A percentile compares a stretch with the other conserved stretches of the same genome.
Evolutionary conservation across 2,888 invertebrate genomes (phyloP).

Genomic region (Drosophila peninsularis): DNA sequence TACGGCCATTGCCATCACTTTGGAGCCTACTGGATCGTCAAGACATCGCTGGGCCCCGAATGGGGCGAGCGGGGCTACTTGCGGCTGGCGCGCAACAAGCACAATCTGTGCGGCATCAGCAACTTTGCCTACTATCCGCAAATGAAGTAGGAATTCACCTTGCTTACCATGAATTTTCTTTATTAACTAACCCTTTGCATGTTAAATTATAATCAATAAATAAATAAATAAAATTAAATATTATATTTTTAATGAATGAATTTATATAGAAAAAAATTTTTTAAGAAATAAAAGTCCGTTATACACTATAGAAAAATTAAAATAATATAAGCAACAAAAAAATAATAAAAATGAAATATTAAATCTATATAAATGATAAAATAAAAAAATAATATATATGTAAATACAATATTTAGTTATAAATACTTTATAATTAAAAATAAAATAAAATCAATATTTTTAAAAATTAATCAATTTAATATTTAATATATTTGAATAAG

Average conservation of each 20-base stretch:
- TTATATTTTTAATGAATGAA: neutral
- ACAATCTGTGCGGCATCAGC: constrained; percentile 36
- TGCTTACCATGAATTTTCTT: neutral
- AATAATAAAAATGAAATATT: no score
- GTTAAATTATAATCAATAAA: neutral
- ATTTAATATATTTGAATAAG: no score
- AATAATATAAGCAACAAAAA: no score
- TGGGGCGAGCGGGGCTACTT: constrained; percentile 39
- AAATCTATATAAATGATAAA: no score
- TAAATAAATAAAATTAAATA: neutral
- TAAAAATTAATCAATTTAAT: no score
- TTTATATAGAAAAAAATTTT: no score
- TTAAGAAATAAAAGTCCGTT: no score
- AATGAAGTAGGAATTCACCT: neutral
- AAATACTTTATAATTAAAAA: no score
- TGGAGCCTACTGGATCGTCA: constrained; percentile 43
- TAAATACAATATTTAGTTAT: no score
- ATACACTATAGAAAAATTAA: no score
- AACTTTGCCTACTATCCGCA: constrained; percentile 29
- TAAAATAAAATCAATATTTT: no score
- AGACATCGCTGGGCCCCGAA: constrained; percentile 17
- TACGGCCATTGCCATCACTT: constrained; percentile 18
- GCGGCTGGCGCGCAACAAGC: constrained; percentile 35
- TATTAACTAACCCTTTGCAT: neutral
- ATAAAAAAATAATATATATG: no score